Base-by-base conservation (phyloP, 2,888 invertebrate species). In the Troglohyphantes excavatus region DNA sequence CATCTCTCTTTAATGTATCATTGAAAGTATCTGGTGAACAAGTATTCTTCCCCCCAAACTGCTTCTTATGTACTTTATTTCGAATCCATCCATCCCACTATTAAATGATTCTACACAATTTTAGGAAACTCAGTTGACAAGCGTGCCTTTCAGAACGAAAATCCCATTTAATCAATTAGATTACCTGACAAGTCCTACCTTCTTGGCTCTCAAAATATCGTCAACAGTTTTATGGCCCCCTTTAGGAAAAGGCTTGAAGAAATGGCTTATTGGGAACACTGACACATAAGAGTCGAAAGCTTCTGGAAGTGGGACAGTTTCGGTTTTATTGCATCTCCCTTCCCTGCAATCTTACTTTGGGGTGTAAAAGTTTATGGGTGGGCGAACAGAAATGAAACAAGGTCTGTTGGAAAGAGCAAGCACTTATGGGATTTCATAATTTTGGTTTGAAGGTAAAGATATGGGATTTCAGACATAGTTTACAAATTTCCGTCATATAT, bases 131-230 rank as follows among this genome's bases (percentile, higher is more conserved):
- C 11, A 63, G 72, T 13, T 46, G 65, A 65, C 65, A 46, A 65
- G 61, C 61, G 11, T 23, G 6, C 43, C 23, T n/a, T 39, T n/a
- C 7, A 13, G 63, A 63, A 72, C n/a, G 27, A 39, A 76, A 75
- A 85, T 85, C 39, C 85, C 76, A 85, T 85, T 85, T 85, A 85
- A 85, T 85, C 85, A 85, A 85, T 85, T 85, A 85, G 85, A 85
- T 85, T 76, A 68, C 85, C 85, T 85, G 76, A 68, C 85, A 85
- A 76, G 67, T 39, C 84, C 75, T 84, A 39, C 39, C 70, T 67
- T 43, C 43, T 46, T 7, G 39, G 53, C 81, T 53, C 68, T 75
- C 85, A 43, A 83, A 73, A 75, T 83, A 83, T 73, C 72, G 63
- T 43, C 61, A 29, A 72, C 68, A 83, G 63, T 83, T 83, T 83